phyloP scores from a whole-genome alignment of 2,888 invertebrate species.

The Hypolimnas misippus region DNA sequence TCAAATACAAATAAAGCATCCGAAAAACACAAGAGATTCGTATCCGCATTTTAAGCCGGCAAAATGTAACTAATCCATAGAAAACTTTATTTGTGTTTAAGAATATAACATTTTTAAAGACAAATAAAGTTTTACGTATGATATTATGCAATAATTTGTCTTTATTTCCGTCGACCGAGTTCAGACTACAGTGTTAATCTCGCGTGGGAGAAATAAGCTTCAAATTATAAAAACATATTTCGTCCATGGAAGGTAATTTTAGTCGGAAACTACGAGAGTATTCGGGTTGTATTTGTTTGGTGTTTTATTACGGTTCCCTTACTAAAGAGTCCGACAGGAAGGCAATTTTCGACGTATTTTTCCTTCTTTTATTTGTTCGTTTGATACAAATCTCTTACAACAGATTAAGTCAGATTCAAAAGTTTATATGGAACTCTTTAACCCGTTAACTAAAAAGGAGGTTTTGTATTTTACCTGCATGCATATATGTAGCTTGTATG shows the following conservation, averaged over 20 bases:
- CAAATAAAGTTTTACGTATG: not conserved
- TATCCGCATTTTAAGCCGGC: too few relatives aligned
- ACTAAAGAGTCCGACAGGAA: constrained; percentile 3
- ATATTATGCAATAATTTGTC: not conserved
- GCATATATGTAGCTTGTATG: too few relatives aligned
- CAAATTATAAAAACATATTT: constrained; percentile 10
- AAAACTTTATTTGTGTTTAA: too few relatives aligned
- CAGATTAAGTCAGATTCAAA: not conserved
- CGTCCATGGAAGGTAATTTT: constrained; percentile 18
- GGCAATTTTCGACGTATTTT: constrained; percentile 17
- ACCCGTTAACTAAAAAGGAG: too few relatives aligned
- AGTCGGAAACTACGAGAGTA: constrained; percentile 17
- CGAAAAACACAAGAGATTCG: too few relatives aligned
- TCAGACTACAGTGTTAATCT: not conserved
- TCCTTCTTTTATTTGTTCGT: constrained; percentile 5
- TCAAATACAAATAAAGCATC: too few relatives aligned
- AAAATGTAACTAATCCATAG: too few relatives aligned
- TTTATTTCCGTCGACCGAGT: not conserved
- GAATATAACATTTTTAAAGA: too few relatives aligned
- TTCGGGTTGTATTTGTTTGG: constrained; percentile 15
- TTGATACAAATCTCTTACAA: not conserved
- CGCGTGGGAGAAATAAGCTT: not conserved
- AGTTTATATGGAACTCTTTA: too few relatives aligned
- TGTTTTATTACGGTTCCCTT: constrained; percentile 18
- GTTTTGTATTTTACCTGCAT: too few relatives aligned